A percentile compares a stretch with the other conserved stretches of the same genome.
These are phyloP conservation scores for Agelastica alni DNA, from an alignment of 2,888 invertebrate species.

Conservation along the genomic window DNA sequence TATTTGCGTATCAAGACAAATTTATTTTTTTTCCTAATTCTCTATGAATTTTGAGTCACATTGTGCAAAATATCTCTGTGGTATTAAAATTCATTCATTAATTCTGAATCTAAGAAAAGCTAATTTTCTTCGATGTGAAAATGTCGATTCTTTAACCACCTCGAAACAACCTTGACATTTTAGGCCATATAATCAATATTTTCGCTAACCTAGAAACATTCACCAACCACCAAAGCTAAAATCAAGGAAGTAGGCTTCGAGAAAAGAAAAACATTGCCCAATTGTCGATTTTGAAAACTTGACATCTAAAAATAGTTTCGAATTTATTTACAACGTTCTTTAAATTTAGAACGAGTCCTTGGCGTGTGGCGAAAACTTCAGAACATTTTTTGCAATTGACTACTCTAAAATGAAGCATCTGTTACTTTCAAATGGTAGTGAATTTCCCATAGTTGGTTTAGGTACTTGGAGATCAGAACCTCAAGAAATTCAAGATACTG, in stretches of 20 bases:
- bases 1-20: too few species aligned
- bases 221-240: not conserved
- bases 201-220: slow-evolving; percentile 9
- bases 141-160: too few species aligned
- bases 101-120: too few species aligned
- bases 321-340: slow-evolving; percentile 8
- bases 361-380: slow-evolving; percentile 4
- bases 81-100: too few species aligned
- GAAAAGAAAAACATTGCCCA: slow-evolving; percentile 2
- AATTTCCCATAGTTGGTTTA: slow-evolving; percentile 73
- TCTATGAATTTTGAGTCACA: too few species aligned
- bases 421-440: slow-evolving; percentile 56
- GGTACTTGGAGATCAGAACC: slow-evolving; percentile 75
- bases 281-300: slow-evolving; percentile 5
- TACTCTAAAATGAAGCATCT: slow-evolving; percentile 54
- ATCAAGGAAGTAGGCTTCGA: slow-evolving; percentile 12
- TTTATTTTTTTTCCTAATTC: too few species aligned
- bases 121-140: too few species aligned
- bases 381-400: not conserved
- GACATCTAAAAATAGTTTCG: slow-evolving; percentile 15
- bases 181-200: slow-evolving; percentile 37
- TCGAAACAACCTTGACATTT: not conserved
- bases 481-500: slow-evolving; percentile 66
- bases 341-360: slow-evolving; percentile 11
- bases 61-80: too few species aligned